Percentiles rank a stretch among this genome's conserved stretches.
phyloP scores from a whole-genome alignment of 2,797 vertebrate species.

The Urosaurus nigricauda region DNA sequence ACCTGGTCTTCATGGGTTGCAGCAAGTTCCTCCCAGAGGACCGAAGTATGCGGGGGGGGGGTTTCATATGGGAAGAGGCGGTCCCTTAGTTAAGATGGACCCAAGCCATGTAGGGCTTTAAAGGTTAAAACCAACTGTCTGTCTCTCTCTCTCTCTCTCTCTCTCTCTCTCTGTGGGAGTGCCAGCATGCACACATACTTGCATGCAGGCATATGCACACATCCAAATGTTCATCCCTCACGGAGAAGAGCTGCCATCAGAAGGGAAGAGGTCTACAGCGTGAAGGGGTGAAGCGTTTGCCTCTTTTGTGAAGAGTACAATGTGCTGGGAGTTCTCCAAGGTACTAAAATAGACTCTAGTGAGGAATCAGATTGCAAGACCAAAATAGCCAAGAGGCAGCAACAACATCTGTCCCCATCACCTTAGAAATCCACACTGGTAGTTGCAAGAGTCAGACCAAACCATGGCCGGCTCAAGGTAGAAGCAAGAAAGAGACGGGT shows the following conservation, averaged over 20 bases:
- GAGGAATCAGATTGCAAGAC: slow-evolving; percentile 73
- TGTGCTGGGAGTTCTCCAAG: slow-evolving; percentile 66
- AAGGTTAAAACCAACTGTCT: no score
- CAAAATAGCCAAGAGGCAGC: slow-evolving; percentile 70
- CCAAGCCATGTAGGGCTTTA: no score
- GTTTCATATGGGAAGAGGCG: no score
- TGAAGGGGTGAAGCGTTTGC: fast-evolving
- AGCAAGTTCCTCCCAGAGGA: no score
- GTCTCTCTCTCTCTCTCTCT: no score
- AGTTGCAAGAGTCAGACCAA: neutral
- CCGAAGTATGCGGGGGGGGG: no score
- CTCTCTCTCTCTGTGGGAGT: no score
- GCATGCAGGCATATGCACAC: neutral
- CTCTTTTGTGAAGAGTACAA: neutral
- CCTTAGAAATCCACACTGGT: slow-evolving; percentile 51
- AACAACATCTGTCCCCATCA: slow-evolving; percentile 9
- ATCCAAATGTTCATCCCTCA: neutral
- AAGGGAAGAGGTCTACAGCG: neutral
- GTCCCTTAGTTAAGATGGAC: no score
- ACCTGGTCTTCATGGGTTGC: no score
- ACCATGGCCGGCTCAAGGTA: neutral
- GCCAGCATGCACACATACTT: no score
- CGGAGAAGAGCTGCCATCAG: neutral
- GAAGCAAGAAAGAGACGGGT: neutral
- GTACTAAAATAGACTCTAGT: slow-evolving; percentile 64